These are phyloP conservation scores for Lepeophtheirus salmonis DNA, from an alignment of 1,140 invertebrate species.

Conservation along the genomic window DNA sequence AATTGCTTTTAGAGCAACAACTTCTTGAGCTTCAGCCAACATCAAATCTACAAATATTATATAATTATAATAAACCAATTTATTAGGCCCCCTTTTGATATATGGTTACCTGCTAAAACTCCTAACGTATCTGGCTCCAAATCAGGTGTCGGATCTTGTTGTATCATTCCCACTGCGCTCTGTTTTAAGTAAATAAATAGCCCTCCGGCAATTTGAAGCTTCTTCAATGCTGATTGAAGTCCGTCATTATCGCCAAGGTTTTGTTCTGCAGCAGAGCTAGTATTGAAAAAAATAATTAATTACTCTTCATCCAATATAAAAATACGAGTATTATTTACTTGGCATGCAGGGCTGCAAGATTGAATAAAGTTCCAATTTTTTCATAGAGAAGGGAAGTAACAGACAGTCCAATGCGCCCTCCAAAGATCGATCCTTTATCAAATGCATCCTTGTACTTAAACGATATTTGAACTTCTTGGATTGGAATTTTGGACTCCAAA, in stretches of 20 bases:
- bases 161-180: constrained; percentile 55
- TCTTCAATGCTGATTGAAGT: constrained; percentile 29
- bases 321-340: constrained; percentile 26
- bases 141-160: constrained; percentile 87
- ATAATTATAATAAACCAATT: no score
- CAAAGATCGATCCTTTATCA: constrained; percentile 83
- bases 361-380: constrained; percentile 85
- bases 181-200: constrained; percentile 73
- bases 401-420: constrained; percentile 69
- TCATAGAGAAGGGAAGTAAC: constrained; percentile 72
- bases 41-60: constrained; percentile 46
- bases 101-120: constrained; percentile 43
- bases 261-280: constrained; percentile 51
- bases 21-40: constrained; percentile 94
- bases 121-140: constrained; percentile 72
- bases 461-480: constrained; percentile 63
- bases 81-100: no score
- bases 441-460: constrained; percentile 99
- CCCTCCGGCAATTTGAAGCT: constrained; percentile 60
- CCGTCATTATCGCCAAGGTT: constrained; percentile 76
- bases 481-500: constrained; percentile 79
- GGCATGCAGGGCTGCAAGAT: constrained; percentile 84
- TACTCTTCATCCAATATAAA: neutral
- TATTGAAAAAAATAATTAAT: neutral
- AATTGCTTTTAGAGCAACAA: constrained; percentile 83